Evolutionary conservation across 2,888 invertebrate genomes (phyloP), one percentile per base, ranked within the genome.

Genomic region (Drosophila monieri): DNA sequence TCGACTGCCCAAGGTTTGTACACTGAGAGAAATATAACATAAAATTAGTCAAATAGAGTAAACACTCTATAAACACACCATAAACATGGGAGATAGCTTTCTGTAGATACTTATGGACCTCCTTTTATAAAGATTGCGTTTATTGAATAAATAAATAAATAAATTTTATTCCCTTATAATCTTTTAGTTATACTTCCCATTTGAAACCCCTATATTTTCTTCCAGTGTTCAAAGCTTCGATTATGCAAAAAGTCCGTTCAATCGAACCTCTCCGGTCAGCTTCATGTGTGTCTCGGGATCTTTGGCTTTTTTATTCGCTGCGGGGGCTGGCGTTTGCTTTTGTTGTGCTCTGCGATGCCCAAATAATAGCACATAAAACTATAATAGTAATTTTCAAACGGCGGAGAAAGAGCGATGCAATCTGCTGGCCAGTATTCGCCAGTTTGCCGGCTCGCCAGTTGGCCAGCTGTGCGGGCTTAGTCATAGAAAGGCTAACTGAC

Each of bases 341-440:
- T 67, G 48, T 66, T 43, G 41, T 49, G 39, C 47, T 57, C 48
- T 48, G 61, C 68, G 85, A 81, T 81, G 78, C 76, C 81, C 85
- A 84, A 84, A 84, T 84, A 84, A 84, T 84, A 81, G 84, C 87
- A 85, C 84, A 86, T 84, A 84, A 86, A 84, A 84, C 85, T 84
- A 86, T 84, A 86, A 84, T 86, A 85, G 81, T 86, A 85, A 85
- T 81, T 81, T 81, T 80, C 81, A 81, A 81, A 83, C 71, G 80
- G 85, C 74, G 81, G 85, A 81, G 81, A 81, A 81, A 81, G 81
- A 81, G 81, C 68, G 81, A 81, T 81, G 81, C 81, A 85, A 81
- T 81, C 81, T 21, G 80, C 70, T 58, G 46, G 64, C 51, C 66
- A 46, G 52, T 54, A 41, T 43, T 58, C 39, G 37, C 43, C 43